Evolutionary conservation across 2,888 invertebrate genomes (phyloP).

Genomic region (Nemotelus pantherinus): DNA sequence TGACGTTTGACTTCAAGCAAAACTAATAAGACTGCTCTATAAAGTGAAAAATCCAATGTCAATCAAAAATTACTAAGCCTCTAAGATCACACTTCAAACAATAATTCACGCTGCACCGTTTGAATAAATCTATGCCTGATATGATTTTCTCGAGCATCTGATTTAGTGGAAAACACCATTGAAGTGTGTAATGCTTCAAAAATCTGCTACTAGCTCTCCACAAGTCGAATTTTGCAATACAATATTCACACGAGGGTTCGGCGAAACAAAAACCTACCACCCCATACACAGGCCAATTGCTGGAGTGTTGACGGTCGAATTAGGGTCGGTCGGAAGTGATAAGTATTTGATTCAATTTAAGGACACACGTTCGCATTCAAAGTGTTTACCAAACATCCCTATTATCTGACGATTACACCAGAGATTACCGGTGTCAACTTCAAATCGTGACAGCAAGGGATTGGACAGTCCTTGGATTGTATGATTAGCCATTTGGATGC

Average conservation of each 20-base stretch:
- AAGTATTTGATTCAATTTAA: slow-evolving; percentile 41
- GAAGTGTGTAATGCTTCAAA: too few relatives aligned
- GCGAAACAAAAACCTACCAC: slow-evolving; percentile 33
- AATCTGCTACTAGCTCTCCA: too few relatives aligned
- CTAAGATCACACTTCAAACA: background rate
- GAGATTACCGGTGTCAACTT: slow-evolving; percentile 34
- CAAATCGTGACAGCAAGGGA: background rate
- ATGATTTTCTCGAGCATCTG: too few relatives aligned
- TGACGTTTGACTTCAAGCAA: too few relatives aligned
- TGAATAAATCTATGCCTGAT: too few relatives aligned
- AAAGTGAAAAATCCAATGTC: background rate
- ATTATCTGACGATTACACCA: slow-evolving; percentile 43
- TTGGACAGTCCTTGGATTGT: too few relatives aligned
- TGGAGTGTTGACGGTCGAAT: slow-evolving; percentile 38
- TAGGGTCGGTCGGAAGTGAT: slow-evolving; percentile 18
- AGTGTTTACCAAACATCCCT: slow-evolving; percentile 41
- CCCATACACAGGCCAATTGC: background rate
- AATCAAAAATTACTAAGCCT: background rate
- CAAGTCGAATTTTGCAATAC: background rate
- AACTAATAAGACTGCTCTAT: too few relatives aligned
- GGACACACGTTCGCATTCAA: slow-evolving; percentile 40
- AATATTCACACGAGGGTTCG: background rate
- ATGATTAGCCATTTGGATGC: slow-evolving; percentile 31
- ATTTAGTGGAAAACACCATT: too few relatives aligned
- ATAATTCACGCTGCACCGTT: background rate